Evolutionary conservation across 1,140 invertebrate species (phyloP).

Genomic region (Solenopsis fugax): DNA sequence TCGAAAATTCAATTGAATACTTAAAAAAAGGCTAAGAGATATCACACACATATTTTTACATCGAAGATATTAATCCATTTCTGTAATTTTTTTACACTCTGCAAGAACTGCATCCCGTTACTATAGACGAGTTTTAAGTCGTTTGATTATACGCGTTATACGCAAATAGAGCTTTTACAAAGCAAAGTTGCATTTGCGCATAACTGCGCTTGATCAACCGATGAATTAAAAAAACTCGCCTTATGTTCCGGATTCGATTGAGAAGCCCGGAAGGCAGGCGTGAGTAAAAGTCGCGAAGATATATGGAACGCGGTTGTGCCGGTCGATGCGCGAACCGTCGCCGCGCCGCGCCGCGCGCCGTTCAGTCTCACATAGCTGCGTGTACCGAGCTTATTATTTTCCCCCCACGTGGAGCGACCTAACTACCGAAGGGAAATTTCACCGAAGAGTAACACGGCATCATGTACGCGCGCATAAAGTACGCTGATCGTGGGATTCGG

Average conservation of each 20-base stretch:
- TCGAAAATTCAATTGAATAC: background rate
- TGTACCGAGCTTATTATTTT: constrained; percentile 55
- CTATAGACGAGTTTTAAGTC: too few relatives aligned
- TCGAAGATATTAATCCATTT: background rate
- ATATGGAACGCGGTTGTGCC: constrained; percentile 37
- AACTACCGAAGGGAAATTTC: constrained; percentile 46
- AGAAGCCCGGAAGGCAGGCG: background rate
- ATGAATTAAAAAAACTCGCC: too few relatives aligned
- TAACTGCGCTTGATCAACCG: too few relatives aligned
- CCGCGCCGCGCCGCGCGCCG: too few relatives aligned
- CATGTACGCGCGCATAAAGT: background rate
- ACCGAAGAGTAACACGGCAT: background rate
- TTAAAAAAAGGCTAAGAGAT: background rate
- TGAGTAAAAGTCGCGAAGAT: constrained; percentile 29
- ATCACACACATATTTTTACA: background rate
- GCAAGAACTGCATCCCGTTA: background rate
- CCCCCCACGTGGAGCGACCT: constrained; percentile 29
- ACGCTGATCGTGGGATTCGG: background rate
- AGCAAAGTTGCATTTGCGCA: too few relatives aligned
- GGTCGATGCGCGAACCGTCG: constrained; percentile 59
- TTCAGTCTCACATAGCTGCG: constrained; percentile 61
- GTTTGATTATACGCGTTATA: too few relatives aligned
- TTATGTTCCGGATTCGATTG: constrained; percentile 16
- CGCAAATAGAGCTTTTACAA: too few relatives aligned
- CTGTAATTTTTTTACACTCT: background rate